These are phyloP conservation scores for Nerophis lumbriciformis DNA, from an alignment of 2,113 vertebrate genomes.

Conservation along the genomic window DNA sequence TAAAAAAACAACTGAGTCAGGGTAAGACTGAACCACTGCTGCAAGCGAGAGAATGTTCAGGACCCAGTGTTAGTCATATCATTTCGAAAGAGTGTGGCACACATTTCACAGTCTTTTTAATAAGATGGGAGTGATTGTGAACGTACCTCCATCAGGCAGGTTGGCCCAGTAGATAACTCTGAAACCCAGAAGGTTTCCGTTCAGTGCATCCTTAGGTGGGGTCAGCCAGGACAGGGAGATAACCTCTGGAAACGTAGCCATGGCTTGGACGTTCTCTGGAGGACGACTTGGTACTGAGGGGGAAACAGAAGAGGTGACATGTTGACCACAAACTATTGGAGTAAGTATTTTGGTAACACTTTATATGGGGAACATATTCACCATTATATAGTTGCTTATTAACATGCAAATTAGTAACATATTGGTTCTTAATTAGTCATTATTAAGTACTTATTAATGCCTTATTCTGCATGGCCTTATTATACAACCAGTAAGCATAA, in stretches of 20 bases:
- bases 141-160: conserved; percentile 90
- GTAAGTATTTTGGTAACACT: not conserved
- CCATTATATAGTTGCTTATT: too few species aligned
- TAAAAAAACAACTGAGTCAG: not conserved
- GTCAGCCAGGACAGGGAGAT: conserved; percentile 95
- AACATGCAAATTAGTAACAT: too few species aligned
- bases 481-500: too few species aligned
- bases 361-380: too few species aligned
- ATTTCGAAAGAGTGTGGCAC: not conserved
- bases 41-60: not conserved
- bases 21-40: not conserved
- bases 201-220: conserved; percentile 89
- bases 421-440: too few species aligned
- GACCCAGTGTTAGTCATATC: not conserved
- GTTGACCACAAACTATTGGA: not conserved
- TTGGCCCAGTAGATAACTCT: conserved; percentile 98
- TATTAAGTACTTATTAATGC: too few species aligned
- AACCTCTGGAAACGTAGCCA: conserved; percentile 88
- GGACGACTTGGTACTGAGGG: conserved; percentile 91
- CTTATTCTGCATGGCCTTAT: too few species aligned
- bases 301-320: not conserved
- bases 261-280: conserved; percentile 93
- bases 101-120: not conserved
- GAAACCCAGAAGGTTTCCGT: conserved; percentile 94
- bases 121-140: not conserved